phyloP scores from a whole-genome alignment of 2,797 vertebrate species.

The Danio albolineatus region DNA sequence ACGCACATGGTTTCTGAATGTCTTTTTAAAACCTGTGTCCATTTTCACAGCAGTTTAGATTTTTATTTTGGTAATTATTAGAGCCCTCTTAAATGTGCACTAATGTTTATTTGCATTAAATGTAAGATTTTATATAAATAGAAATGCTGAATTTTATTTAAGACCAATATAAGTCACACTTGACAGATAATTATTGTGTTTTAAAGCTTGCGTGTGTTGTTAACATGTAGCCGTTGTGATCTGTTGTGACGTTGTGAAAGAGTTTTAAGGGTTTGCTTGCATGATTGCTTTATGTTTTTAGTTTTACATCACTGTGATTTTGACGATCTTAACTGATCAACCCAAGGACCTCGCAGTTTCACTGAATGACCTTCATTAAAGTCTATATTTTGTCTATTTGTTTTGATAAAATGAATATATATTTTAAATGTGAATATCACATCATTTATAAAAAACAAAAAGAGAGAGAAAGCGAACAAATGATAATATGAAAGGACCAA shows the following conservation, averaged over 20 bases:
- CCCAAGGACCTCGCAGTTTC: slow-evolving; percentile 55
- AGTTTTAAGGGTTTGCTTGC: slow-evolving; percentile 65
- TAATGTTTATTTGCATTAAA: slow-evolving; percentile 23
- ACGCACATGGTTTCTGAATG: slow-evolving; percentile 19
- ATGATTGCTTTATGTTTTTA: slow-evolving; percentile 71
- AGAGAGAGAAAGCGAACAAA: slow-evolving; percentile 42
- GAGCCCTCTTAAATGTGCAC: slow-evolving; percentile 30
- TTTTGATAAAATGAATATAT: slow-evolving; percentile 71
- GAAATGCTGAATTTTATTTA: slow-evolving; percentile 1
- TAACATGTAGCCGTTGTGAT: slow-evolving; percentile 59
- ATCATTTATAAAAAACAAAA: slow-evolving; percentile 53
- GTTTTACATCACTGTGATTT: slow-evolving; percentile 4
- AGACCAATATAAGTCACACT: slow-evolving; percentile 41
- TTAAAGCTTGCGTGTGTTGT: slow-evolving; percentile 58
- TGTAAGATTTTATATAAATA: slow-evolving; percentile 29
- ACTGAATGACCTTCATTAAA: slow-evolving; percentile 64
- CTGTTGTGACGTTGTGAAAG: slow-evolving; percentile 52
- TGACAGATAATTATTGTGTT: slow-evolving; percentile 56
- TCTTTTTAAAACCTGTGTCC: neutral
- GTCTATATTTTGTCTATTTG: slow-evolving; percentile 71
- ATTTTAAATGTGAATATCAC: slow-evolving; percentile 66
- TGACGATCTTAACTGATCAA: slow-evolving; percentile 50
- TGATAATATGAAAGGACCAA: slow-evolving; percentile 46
- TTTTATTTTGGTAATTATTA: neutral
- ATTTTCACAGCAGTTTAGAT: neutral